Percentiles rank a stretch among this genome's conserved stretches.
These are phyloP conservation scores for Netelia virgata DNA, from an alignment of 2,888 invertebrate species.

Conservation along the genomic window DNA sequence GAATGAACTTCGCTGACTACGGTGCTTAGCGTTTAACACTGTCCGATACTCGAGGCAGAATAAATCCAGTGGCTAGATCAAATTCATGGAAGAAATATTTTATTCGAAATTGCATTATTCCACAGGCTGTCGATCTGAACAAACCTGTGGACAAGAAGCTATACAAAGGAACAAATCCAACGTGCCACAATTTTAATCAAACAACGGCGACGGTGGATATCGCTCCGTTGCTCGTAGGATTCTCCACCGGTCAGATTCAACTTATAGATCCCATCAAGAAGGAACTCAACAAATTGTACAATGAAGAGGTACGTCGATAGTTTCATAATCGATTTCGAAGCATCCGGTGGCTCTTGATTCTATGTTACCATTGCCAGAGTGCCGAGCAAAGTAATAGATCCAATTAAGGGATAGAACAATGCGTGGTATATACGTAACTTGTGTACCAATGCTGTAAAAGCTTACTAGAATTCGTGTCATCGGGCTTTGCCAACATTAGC, in stretches of 20 bases:
- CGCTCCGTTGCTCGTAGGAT: constrained; percentile 97
- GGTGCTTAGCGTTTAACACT: too few species aligned
- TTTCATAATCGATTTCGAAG: neutral
- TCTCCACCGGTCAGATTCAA: constrained; percentile 99
- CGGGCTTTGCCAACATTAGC: constrained; percentile 6
- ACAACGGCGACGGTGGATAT: constrained; percentile 93
- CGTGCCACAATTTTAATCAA: constrained; percentile 99
- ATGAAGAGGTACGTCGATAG: constrained; percentile 95
- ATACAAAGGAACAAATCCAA: constrained; percentile 99
- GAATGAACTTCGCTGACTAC: too few species aligned
- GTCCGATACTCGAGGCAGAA: too few species aligned
- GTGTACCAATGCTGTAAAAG: neutral
- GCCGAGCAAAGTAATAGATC: constrained; percentile 31
- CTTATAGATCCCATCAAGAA: constrained; percentile 98
- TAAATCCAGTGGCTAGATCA: neutral
- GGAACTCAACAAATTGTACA: constrained; percentile 97
- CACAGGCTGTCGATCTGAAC: constrained; percentile 96
- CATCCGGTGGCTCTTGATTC: constrained; percentile 3
- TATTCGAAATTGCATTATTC: constrained; percentile 68
- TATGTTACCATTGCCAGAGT: neutral
- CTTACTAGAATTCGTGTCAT: constrained; percentile 20
- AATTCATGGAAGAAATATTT: neutral
- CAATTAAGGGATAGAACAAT: constrained; percentile 16
- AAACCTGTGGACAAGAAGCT: constrained; percentile 99
- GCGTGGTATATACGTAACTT: neutral